A percentile compares a stretch with the other conserved stretches of the same genome.
Evolutionary conservation across 2,888 invertebrate genomes (phyloP).

Genomic region (Agonopterix alstromeriana): DNA sequence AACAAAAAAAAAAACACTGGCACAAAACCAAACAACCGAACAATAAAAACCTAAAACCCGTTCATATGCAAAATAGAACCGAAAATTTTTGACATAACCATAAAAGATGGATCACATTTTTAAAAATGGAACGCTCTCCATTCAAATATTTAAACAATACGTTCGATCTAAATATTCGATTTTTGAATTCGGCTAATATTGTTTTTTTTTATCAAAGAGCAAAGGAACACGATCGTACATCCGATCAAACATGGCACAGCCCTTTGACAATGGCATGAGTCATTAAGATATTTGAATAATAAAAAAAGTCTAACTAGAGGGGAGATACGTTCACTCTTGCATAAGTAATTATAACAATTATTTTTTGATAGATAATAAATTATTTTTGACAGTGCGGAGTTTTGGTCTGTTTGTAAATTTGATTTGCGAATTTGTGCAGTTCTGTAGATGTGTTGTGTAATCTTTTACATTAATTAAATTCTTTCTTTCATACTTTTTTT

Average conservation of each 20-base stretch:
- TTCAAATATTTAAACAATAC: conserved; percentile 46
- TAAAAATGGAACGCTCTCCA: conserved; percentile 36
- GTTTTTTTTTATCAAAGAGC: conserved; percentile 18
- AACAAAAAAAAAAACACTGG: conserved; percentile 15
- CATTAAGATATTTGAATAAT: conserved; percentile 70
- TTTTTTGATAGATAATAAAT: conserved; percentile 72
- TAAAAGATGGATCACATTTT: conserved; percentile 62
- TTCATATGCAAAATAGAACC: conserved; percentile 67
- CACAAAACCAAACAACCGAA: conserved; percentile 36
- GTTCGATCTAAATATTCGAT: conserved; percentile 40
- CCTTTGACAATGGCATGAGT: conserved; percentile 46
- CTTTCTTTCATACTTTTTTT: no score
- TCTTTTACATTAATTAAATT: no score
- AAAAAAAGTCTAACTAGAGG: conserved; percentile 46
- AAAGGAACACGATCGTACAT: conserved; percentile 19
- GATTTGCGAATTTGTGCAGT: no score
- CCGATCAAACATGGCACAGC: conserved; percentile 30
- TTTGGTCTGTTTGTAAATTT: no score
- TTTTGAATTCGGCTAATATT: conserved; percentile 25
- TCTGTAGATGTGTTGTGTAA: background rate
- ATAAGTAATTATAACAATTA: conserved; percentile 73
- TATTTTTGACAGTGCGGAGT: conserved; percentile 40
- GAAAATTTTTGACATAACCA: conserved; percentile 59
- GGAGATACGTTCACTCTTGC: conserved; percentile 52
- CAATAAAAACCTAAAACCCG: conserved; percentile 28